Evolutionary conservation across 2,797 vertebrate species (phyloP).

Genomic region (Sebastes iracundus): DNA sequence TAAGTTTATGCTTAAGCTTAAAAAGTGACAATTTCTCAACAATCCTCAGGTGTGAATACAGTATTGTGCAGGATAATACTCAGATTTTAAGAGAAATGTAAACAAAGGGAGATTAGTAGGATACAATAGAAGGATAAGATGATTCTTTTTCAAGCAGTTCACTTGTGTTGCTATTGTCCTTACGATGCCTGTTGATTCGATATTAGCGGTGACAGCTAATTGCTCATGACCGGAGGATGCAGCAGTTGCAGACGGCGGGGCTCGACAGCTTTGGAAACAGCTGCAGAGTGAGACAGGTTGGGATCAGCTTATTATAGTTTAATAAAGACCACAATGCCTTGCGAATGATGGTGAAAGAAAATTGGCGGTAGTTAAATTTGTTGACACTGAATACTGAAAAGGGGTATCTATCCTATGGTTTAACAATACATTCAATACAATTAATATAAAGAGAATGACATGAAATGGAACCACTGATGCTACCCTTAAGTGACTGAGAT

Average conservation of each 20-base stretch:
- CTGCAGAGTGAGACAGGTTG: not conserved
- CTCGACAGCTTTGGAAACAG: conserved; percentile 8
- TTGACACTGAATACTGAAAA: not conserved
- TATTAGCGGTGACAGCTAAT: not conserved
- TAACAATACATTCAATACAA: not conserved
- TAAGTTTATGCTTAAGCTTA: not conserved
- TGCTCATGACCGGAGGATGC: not conserved
- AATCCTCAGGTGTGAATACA: not conserved
- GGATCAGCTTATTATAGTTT: not conserved
- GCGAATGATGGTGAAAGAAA: not conserved
- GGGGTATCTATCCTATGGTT: not conserved
- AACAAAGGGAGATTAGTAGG: not conserved
- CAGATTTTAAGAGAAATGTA: not conserved
- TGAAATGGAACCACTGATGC: not conserved
- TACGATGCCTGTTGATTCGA: not conserved
- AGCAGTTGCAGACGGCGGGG: not conserved
- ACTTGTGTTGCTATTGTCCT: not conserved
- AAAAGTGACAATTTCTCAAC: not conserved
- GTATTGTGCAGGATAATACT: not conserved
- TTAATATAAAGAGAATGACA: not conserved
- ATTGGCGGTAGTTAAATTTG: not conserved
- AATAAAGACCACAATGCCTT: not conserved
- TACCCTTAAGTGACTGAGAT: not conserved
- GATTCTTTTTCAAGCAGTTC: not conserved
- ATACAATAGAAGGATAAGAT: not conserved